Evolutionary conservation across 2,888 invertebrate species (phyloP).

Genomic region (Lycocerus yunnanus): DNA sequence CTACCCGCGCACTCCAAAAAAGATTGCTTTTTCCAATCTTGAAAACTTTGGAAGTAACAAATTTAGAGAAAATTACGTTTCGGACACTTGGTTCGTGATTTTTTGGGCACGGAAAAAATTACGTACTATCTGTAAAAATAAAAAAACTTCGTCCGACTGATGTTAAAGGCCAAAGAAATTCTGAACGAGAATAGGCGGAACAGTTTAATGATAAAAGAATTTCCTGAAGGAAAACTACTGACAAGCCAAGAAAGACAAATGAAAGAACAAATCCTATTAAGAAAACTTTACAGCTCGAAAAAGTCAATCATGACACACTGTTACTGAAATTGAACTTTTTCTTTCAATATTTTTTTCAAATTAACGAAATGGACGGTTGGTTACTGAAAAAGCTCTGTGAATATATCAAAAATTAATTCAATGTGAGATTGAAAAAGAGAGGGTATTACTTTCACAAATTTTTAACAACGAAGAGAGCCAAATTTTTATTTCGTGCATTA

Average conservation of each 20-base stretch:
- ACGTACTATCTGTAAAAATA: too few relatives aligned
- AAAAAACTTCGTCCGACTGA: background rate
- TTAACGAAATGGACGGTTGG: background rate
- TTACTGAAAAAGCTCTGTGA: background rate
- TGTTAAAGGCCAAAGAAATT: background rate
- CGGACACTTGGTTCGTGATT: too few relatives aligned
- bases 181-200: background rate
- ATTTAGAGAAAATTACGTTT: too few relatives aligned
- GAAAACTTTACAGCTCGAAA: background rate
- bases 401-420: background rate
- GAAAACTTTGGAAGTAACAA: too few relatives aligned
- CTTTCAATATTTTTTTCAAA: background rate
- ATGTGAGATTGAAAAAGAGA: too few relatives aligned
- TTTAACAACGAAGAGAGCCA: too few relatives aligned
- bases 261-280: background rate
- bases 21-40: background rate
- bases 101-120: too few relatives aligned
- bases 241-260: background rate
- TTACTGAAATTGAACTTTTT: background rate
- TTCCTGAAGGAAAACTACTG: background rate
- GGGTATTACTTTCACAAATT: too few relatives aligned
- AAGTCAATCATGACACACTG: background rate
- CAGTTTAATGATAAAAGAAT: background rate
- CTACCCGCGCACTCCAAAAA: too few relatives aligned
- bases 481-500: background rate